Base-by-base conservation (phyloP, 2,888 invertebrate species). In the Platynereis dumerilii region DNA sequence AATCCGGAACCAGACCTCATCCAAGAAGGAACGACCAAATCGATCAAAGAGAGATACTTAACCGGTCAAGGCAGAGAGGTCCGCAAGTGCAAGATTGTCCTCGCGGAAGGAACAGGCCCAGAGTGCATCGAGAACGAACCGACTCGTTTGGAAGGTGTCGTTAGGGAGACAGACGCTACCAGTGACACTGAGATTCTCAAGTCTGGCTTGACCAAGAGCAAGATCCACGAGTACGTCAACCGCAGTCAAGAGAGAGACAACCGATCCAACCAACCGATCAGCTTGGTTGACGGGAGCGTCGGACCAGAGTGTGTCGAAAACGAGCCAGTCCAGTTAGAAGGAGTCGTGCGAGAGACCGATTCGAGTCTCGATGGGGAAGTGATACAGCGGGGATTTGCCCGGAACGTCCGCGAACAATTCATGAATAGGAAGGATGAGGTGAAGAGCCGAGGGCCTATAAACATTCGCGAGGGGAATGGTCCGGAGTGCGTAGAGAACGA, bases 401-500 rank as follows among this genome's bases (percentile, higher is more conserved):
- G 12, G 34, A 34, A 12, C 34, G 12, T 7, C 7, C 5, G 5
- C 34, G 7, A 34, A 5, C 7, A 34, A 34, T 34, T 34, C 34
- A 12, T 34, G 7, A 34, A 34, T 12, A 34, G 34, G 12, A 34
- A 12, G 5, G 7, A 34, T 5, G 34, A 48, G 17, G 17, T 5
- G 22, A n/a, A 22, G 7, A 20, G 48, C 48, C 22, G 48, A 48
- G n/a, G 48, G 20, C 48, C 48, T 20, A 34, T 34, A 7, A 34
- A 34, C 34, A 7, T 34, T 5, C 5, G 7, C 12, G 34, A 34
- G 7, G 12, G 12, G 12, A 34, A 34, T 12, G 34, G 34, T 7
- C 34, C 20, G 17, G 5, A n/a, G 7, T 22, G 52, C 7, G 52
- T 22, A 34, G 72, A 72, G 58, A 72, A 72, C 60, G 70, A 71